Base-by-base conservation (phyloP, 2,888 invertebrate genomes). In the Criorhina ranunculi region DNA sequence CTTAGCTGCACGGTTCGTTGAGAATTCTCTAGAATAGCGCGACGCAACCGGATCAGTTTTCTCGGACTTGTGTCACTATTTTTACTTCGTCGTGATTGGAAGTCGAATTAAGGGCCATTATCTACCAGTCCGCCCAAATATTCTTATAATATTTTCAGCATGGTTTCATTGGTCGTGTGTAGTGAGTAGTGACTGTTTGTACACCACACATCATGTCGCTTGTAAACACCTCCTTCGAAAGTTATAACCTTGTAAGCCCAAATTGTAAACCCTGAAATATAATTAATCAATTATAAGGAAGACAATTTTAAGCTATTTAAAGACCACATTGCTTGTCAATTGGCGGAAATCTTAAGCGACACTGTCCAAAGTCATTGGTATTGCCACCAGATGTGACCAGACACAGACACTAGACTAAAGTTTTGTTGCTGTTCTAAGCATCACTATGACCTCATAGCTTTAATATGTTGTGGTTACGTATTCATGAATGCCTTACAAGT, bases 361-460 rank as follows among this genome's bases (percentile, higher is more conserved):
- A 75, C 35, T 46, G 29, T 75, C 42, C 35, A 55, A 72, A 51
- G 60, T 29, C 40, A 35, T 40, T 12, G 51, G 53, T 42, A 46
- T 51, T 51, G 31, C 31, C 12, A 33, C 49, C 72, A 72, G 59
- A 72, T 72, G 82, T 82, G 57, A 24, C 24, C 24, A 24, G 24
- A 24, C 24, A 4, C 24, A 24, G 24, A 55, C 78, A 73, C 51
- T 42, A n/a, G 60, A 66, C 60, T 69, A 19, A 31, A 53, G 24
- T 24, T 33, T 79, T 60, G 75, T 31, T 24, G 8, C 9, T 66
- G 11, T 59, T 19, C 46, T 24, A 55, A 69, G 53, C 67, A 69
- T 46, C 19, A 46, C 42, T 55, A 83, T 83, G 79, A 83, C 78
- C 72, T 83, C 82, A 83, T 77, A 66, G 64, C 53, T 40, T 51